Evolutionary conservation across 2,888 invertebrate genomes (phyloP).

Genomic region (Troides oblongomaculatus): DNA sequence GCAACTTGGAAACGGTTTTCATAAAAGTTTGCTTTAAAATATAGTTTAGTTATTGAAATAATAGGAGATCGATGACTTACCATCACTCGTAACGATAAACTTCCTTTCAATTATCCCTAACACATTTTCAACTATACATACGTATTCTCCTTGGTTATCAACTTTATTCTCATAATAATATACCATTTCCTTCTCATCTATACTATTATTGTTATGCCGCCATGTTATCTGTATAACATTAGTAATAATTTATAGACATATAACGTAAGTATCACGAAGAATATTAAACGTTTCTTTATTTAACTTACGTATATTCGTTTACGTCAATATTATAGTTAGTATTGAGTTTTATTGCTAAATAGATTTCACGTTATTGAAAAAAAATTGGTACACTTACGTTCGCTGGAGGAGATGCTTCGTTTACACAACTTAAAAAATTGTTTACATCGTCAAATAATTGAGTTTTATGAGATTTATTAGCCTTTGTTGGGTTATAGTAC

Average conservation of each 20-base stretch:
- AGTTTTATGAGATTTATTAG: too few species aligned
- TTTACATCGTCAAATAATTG: not conserved
- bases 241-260: not conserved
- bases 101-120: slow-evolving; percentile 4
- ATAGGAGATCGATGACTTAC: not conserved
- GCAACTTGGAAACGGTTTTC: too few species aligned
- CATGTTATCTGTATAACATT: not conserved
- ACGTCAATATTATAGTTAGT: not conserved
- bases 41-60: not conserved
- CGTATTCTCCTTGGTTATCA: slow-evolving; percentile 9
- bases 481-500: too few species aligned
- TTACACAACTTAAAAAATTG: not conserved
- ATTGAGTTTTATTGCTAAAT: not conserved
- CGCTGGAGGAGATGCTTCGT: not conserved
- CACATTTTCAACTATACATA: slow-evolving; percentile 9
- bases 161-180: not conserved
- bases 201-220: slow-evolving; percentile 2
- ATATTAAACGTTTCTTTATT: too few species aligned
- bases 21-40: not conserved
- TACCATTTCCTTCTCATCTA: not conserved
- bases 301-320: too few species aligned
- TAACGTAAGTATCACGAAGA: not conserved
- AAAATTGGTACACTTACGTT: slow-evolving; percentile 2
- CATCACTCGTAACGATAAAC: not conserved
- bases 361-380: not conserved